Base-by-base conservation (phyloP, 2,888 invertebrate species). In the Crocallis elinguaria region DNA sequence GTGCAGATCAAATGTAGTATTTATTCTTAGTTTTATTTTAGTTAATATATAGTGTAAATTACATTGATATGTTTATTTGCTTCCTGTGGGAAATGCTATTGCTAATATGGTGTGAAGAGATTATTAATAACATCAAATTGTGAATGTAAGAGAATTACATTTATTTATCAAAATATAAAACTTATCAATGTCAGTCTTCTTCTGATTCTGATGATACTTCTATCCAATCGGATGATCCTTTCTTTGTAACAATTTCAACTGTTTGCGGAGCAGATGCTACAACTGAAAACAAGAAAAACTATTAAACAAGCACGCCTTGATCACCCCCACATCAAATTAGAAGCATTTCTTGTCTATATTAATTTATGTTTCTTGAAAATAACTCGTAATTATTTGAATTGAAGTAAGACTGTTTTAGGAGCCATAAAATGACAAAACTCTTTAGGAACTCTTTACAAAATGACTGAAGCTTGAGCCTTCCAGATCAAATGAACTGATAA, bases 161-260 rank as follows among this genome's bases (percentile, higher is more conserved):
- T 84, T 83, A 84, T 81, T 77, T 76, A 72, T 66, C 73, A 19
- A 36, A 46, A 27, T 49, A 55, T 44, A 55, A 30, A 71, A 73
- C 48, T 69, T 60, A 64, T 66, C 49, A 53, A 25, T 57, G 54
- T 82, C 66, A 78, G 43, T 82, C 76, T 60, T 77, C 90, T 27
- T 86, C 90, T 2, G 91, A 91, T 51, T 85, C 91, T 53, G 91
- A 91, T 58, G 91, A 90, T 61, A 91, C 77, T 69, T 91, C 91
- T 68, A 91, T 86, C 91, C 91, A 91, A 49, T 77, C 68, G 41
- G 88, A 84, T 23, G 75, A 68, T 37, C 77, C 81, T 58, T 81
- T 75, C 59, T 84, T 86, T 3, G 72, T 64, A 38, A 81, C 73
- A 12, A 85, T 73, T 74, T 89, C 89, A 41, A 86, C 90, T 41